A percentile compares a stretch with the other conserved stretches of the same genome.
Conservation (phyloP, 2,113 vertebrate genomes). For the Periophthalmodon schlosseri region DNA sequence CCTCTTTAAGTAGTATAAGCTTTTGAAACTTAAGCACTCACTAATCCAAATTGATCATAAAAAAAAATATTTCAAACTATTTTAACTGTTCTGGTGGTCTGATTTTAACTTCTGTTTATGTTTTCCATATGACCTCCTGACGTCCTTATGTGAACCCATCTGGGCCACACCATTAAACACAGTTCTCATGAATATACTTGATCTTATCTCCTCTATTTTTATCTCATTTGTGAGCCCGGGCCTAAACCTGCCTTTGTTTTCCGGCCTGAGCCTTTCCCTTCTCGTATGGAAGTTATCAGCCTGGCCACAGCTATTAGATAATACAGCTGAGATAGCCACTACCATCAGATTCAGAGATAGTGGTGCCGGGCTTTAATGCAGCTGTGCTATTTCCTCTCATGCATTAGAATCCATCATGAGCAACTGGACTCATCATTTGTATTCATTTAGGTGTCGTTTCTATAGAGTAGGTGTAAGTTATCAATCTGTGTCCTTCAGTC, state of each 20-base stretch:
- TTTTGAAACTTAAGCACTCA: neutral
- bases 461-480: conserved; percentile 19
- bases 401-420: conserved; percentile 61
- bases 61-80: neutral
- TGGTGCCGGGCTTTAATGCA: conserved; percentile 54
- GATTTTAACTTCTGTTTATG: neutral
- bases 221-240: conserved; percentile 7
- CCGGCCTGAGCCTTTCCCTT: conserved; percentile 29
- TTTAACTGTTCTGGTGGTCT: neutral
- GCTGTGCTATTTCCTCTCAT: conserved; percentile 64
- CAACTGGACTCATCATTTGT: conserved; percentile 31
- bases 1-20: too few relatives aligned
- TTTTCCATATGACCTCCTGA: neutral
- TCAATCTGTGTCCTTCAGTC: conserved; percentile 7
- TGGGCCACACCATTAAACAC: conserved; percentile 17
- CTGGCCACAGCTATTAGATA: conserved; percentile 65
- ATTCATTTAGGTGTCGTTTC: conserved; percentile 39
- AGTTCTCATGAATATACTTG: conserved; percentile 6
- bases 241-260: conserved; percentile 10
- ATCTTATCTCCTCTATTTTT: conserved; percentile 15
- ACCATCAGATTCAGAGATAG: conserved; percentile 61
- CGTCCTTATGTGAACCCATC: conserved; percentile 41
- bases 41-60: neutral
- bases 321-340: conserved; percentile 57
- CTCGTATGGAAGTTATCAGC: conserved; percentile 56